phyloP scores from a whole-genome alignment of 2,797 vertebrate genomes.

The Acrossocheilus fasciatus region DNA sequence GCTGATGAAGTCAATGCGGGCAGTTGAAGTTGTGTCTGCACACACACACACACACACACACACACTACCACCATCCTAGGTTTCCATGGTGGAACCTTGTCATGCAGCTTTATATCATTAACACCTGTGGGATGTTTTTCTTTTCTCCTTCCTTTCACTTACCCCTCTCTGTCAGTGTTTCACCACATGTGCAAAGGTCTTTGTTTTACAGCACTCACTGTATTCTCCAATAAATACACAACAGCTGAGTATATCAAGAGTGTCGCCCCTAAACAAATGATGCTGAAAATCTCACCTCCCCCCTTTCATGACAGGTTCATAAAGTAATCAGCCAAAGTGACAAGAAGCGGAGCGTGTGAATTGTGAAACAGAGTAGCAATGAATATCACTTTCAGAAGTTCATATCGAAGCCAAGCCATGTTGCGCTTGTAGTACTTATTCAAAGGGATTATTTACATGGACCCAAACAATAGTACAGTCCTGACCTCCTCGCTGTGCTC shows the following conservation, averaged over 20 bases:
- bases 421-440: conserved; percentile 58
- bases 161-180: not conserved
- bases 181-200: conserved; percentile 46
- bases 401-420: conserved; percentile 57
- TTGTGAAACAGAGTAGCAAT: conserved; percentile 44
- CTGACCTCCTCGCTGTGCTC: conserved; percentile 35
- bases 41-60: conserved; percentile 45
- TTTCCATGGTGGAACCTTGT: conserved; percentile 56
- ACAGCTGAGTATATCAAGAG: conserved; percentile 57
- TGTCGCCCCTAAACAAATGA: conserved; percentile 62
- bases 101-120: conserved; percentile 61
- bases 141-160: conserved; percentile 60
- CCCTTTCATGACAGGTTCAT: conserved; percentile 53
- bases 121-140: conserved; percentile 68
- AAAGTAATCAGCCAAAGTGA: conserved; percentile 57
- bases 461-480: conserved; percentile 53
- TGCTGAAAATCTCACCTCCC: conserved; percentile 37
- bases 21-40: conserved; percentile 56
- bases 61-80: conserved; percentile 56
- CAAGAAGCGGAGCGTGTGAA: conserved; percentile 50
- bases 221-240: conserved; percentile 63
- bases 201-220: conserved; percentile 66
- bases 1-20: conserved; percentile 68
- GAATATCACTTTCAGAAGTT: conserved; percentile 59
- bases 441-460: conserved; percentile 59